These are phyloP conservation scores for Drosophila affinis DNA, from an alignment of 2,888 invertebrate species.

Conservation along the genomic window DNA sequence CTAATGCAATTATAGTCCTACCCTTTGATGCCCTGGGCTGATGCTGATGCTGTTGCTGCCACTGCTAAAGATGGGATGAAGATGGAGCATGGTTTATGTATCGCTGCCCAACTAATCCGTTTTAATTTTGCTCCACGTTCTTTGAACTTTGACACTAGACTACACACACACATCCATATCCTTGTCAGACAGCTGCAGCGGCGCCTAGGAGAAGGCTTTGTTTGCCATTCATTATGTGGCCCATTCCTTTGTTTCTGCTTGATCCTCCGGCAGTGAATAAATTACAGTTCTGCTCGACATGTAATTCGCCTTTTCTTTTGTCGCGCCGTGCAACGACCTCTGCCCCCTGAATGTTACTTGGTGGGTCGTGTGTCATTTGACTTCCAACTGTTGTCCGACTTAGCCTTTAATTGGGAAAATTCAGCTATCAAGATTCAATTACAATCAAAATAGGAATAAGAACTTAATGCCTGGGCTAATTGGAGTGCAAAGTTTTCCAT, in stretches of 20 bases:
- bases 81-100: neutral
- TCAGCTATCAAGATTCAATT: slow-evolving; percentile 62
- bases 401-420: slow-evolving; percentile 10
- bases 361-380: slow-evolving; percentile 35
- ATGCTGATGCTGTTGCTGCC: slow-evolving; percentile 11
- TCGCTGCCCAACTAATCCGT: slow-evolving; percentile 48
- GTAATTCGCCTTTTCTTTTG: slow-evolving; percentile 33
- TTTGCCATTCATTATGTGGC: slow-evolving; percentile 73
- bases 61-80: neutral
- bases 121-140: slow-evolving; percentile 59
- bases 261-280: slow-evolving; percentile 35
- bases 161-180: slow-evolving; percentile 15
- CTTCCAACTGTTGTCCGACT: slow-evolving; percentile 12
- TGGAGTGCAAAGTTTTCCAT: slow-evolving; percentile 47
- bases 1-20: slow-evolving; percentile 31
- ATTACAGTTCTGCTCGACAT: slow-evolving; percentile 36
- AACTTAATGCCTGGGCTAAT: slow-evolving; percentile 50
- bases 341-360: neutral
- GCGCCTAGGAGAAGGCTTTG: slow-evolving; percentile 63
- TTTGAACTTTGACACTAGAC: slow-evolving; percentile 67
- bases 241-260: slow-evolving; percentile 32
- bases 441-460: slow-evolving; percentile 20
- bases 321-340: slow-evolving; percentile 41
- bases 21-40: slow-evolving; percentile 18
- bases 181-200: slow-evolving; percentile 45